Evolutionary conservation across 1,140 invertebrate species (phyloP).

Genomic region (Zaprionus capensis): DNA sequence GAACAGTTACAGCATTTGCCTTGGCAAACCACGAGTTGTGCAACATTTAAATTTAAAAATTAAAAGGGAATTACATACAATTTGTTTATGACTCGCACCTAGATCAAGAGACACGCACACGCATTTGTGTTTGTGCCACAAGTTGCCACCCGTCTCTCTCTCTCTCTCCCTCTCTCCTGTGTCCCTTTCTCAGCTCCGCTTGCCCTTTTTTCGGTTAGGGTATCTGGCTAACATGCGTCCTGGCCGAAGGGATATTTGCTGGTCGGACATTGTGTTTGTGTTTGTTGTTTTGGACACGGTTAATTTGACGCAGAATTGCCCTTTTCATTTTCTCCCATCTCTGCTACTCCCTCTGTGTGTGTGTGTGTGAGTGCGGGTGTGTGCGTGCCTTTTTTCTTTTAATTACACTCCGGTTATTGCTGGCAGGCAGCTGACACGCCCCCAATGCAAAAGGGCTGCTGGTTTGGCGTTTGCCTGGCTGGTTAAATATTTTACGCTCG

Average conservation of each 20-base stretch:
- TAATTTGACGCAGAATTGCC: constrained; percentile 45
- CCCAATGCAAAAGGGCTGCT: constrained; percentile 6
- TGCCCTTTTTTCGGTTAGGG: neutral
- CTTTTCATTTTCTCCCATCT: constrained; percentile 11
- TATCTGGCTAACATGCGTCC: neutral
- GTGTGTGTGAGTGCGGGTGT: neutral
- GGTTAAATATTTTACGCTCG: constrained; percentile 65
- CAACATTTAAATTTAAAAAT: neutral
- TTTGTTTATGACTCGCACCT: neutral
- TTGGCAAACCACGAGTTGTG: neutral
- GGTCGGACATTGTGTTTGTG: constrained; percentile 3
- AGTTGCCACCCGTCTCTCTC: neutral
- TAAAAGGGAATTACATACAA: neutral
- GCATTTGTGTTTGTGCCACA: neutral
- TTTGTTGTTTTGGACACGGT: constrained; percentile 30
- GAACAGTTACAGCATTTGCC: too few species aligned
- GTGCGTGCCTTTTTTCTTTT: constrained; percentile 37
- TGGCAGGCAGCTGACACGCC: neutral
- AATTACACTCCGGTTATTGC: constrained; percentile 50
- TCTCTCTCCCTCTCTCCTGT: neutral
- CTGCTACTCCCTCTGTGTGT: neutral
- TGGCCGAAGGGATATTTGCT: constrained; percentile 3
- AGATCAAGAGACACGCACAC: neutral
- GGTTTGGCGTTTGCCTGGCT: constrained; percentile 38
- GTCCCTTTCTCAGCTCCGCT: neutral